Conservation (phyloP, 2,113 vertebrate species). For the Rhynchomys soricoides region DNA sequence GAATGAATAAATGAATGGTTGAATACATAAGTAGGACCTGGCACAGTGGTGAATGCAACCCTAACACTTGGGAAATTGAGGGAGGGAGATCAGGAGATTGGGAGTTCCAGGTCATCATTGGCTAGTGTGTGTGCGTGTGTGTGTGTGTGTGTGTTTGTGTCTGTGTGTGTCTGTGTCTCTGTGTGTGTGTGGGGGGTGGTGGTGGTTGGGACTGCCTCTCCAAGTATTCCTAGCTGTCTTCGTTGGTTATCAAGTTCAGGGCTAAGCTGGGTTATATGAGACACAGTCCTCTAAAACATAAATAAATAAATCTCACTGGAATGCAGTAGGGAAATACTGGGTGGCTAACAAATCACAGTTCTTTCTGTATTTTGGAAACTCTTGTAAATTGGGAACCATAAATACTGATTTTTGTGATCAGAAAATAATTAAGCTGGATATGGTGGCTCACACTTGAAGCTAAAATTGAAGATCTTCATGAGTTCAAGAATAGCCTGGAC, state of each 20-base stretch:
- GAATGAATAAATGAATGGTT: background rate
- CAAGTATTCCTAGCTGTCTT: background rate
- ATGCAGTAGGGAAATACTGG: background rate
- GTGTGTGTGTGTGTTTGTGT: background rate
- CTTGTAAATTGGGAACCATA: background rate
- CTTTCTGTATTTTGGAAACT: conserved; percentile 13
- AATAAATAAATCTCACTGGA: background rate
- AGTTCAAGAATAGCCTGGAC: background rate
- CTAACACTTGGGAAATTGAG: background rate
- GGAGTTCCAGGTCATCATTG: background rate
- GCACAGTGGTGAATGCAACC: background rate
- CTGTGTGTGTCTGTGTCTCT: background rate
- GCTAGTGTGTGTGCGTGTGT: background rate
- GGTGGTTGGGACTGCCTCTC: background rate
- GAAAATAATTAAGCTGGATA: background rate
- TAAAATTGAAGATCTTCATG: background rate
- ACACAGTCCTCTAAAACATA: background rate
- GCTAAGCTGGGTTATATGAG: background rate
- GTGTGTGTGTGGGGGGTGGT: too few species aligned
- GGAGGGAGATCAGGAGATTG: background rate
- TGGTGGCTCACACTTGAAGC: background rate
- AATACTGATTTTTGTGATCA: conserved; percentile 36
- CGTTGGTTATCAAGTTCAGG: background rate
- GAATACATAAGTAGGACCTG: background rate
- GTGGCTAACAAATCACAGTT: background rate